Percentiles rank a stretch among this genome's conserved stretches.
Evolutionary conservation across 2,888 invertebrate genomes (phyloP).

Genomic region (Pristionchus fissidentatus): DNA sequence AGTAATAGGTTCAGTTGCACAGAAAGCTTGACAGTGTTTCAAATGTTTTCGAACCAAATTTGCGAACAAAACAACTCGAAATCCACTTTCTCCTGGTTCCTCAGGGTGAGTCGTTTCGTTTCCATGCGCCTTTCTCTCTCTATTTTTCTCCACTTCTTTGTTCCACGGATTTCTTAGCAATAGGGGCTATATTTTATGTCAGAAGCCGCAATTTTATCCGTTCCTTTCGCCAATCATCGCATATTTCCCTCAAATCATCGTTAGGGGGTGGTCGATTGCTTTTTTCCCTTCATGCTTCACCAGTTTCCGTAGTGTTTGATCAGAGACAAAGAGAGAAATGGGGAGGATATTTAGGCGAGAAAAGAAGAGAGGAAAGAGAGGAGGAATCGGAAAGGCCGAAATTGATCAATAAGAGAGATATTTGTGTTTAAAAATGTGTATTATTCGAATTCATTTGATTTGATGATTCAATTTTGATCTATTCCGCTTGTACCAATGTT

Average conservation of each 20-base stretch:
- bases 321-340: not conserved
- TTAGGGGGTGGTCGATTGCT: not conserved
- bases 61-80: not conserved
- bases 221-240: not conserved
- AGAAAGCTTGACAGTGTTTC: too few species aligned
- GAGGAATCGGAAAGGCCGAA: too few species aligned
- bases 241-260: too few species aligned
- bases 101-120: not conserved
- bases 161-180: not conserved
- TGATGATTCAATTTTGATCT: too few species aligned
- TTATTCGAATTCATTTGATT: too few species aligned
- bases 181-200: not conserved
- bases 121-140: not conserved
- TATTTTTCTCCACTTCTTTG: not conserved
- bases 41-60: not conserved
- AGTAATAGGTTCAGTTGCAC: too few species aligned
- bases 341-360: too few species aligned
- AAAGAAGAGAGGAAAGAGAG: too few species aligned
- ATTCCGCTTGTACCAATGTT: too few species aligned
- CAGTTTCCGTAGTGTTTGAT: conserved; percentile 36
- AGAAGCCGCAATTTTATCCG: too few species aligned
- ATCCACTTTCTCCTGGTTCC: not conserved
- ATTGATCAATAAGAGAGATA: too few species aligned
- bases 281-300: conserved; percentile 11
- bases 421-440: too few species aligned